A percentile compares a stretch with the other conserved stretches of the same genome.
phyloP scores from a whole-genome alignment of 2,113 vertebrate genomes.

The Corythornis madagascariensis region DNA sequence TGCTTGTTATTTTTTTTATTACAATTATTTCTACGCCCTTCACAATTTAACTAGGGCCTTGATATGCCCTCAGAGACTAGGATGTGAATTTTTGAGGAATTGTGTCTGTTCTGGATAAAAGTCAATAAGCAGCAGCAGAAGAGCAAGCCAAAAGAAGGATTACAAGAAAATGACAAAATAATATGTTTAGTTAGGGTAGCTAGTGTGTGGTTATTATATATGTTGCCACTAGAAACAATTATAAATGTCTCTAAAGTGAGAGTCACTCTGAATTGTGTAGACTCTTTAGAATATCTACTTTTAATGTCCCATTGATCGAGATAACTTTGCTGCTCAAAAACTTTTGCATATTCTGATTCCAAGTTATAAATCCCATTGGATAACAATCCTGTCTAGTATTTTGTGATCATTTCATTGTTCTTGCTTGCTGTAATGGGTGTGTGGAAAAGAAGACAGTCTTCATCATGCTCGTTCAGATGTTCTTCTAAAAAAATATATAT shows the following conservation, averaged over 20 bases:
- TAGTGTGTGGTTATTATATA: not conserved
- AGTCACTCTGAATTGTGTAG: not conserved
- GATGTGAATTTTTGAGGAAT: constrained; percentile 12
- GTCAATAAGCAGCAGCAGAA: not conserved
- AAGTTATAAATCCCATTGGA: not conserved
- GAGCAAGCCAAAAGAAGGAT: not conserved
- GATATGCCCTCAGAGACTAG: constrained; percentile 5
- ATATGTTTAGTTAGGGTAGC: not conserved
- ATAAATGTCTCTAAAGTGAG: not conserved
- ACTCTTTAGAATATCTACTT: not conserved
- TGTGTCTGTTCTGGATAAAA: not conserved
- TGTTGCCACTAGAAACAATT: not conserved
- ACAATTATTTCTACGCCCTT: not conserved
- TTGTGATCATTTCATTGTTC: not conserved
- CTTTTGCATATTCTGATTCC: not conserved
- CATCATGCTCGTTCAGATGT: not conserved
- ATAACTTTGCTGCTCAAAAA: not conserved
- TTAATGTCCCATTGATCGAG: not conserved
- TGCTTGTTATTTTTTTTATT: constrained; percentile 46
- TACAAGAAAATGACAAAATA: not conserved
- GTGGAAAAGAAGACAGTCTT: not conserved
- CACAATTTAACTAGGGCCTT: not conserved
- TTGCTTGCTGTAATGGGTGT: not conserved
- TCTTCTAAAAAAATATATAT: not conserved
- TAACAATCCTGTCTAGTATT: not conserved